Base-by-base conservation (phyloP, 2,113 vertebrate species). In the Corydoras sp. region DNA sequence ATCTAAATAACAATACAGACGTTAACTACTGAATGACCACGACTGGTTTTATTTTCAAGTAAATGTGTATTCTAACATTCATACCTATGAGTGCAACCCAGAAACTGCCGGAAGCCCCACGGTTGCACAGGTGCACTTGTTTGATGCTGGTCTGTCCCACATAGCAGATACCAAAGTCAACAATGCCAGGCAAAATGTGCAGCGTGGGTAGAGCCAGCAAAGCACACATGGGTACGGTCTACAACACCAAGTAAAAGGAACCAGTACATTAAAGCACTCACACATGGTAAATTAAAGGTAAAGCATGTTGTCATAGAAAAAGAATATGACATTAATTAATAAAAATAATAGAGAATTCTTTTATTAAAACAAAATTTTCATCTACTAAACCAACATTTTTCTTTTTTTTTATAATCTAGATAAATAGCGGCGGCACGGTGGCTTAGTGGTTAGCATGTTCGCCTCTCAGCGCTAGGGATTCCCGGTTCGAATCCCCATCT, bases 121-220 rank as follows among this genome's bases (percentile, higher is more conserved):
- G 79, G 81, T 91, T 92, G 54, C 73, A 75, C 12, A 98, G 83
- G 43, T 77, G 83, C 14, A 95, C 79, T 0, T 91, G 89, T 80
- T 77, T 83, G 10, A 77, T 82, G 75, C 72, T 80, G 7, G 53
- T 82, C 66, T 91, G 82, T 7, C 86, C 90, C 62, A 94, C 87
- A 3, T 87, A 89, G 81, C 93, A 95, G 64, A 81, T 88, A 18
- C 92, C 90, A 9, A 99, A 98, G 82, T 94, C 81, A 9, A 96
- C 10, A 0, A 1, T 76, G 61, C 87, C 51, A 8, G 77, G 80
- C 64, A 94, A 95, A 13, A 98, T 87, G 69, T 85, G 81, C 13
- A 96, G 79, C 1, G 83, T 81, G 0, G 91, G 86, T 15, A 98
- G 73, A 0, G 81, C 75, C 74, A 98, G 83, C 2, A 73, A 65